Evolutionary conservation across 1,140 invertebrate species (phyloP), one percentile per base, ranked within the genome.

Genomic region (Ceratosolen fusciceps): DNA sequence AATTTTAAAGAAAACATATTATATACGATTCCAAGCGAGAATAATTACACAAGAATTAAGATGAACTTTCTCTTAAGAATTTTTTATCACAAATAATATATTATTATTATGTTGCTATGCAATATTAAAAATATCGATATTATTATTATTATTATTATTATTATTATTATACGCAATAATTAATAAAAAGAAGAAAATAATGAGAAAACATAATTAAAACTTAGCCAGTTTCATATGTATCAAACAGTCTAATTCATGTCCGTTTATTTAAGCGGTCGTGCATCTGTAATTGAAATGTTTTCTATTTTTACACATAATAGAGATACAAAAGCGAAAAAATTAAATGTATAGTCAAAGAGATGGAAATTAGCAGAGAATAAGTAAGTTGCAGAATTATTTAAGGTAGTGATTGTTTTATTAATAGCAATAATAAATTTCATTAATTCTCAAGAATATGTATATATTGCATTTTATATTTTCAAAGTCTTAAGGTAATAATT

Each of bases 221-320:
- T 31, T 56, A 56, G 31, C 74, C 74, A 62, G 31, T 71, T 77
- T 77, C 52, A 68, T 52, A 77, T 58, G 67, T 52, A 79, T 79
- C 71, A 74, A 49, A 76, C 78, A 80, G 71, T 76, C 58, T 71
- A 60, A 74, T 31, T 29, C 47, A 58, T 49, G 58, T 16, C 49
- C 49, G 80, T 79, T 81, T 77, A 78, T 80, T 77, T 81, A 76
- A 83, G 80, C 83, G 81, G 80, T 84, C 83, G 81, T 84, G 84
- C 79, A 83, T 87, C 83, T 88, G 83, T 87, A 88, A 88, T 87
- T 82, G 83, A 88, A 88, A 88, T 88, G 86, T 84, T 88, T 88
- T 88, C 87, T 88, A 88, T 88, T 88, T 88, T 88, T 89, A 88
- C 87, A 89, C 87, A 83, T 77, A 80, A 80, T 80, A 80, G 84